phyloP scores from a whole-genome alignment of 2,888 invertebrate species.

The Protonemura montana region DNA sequence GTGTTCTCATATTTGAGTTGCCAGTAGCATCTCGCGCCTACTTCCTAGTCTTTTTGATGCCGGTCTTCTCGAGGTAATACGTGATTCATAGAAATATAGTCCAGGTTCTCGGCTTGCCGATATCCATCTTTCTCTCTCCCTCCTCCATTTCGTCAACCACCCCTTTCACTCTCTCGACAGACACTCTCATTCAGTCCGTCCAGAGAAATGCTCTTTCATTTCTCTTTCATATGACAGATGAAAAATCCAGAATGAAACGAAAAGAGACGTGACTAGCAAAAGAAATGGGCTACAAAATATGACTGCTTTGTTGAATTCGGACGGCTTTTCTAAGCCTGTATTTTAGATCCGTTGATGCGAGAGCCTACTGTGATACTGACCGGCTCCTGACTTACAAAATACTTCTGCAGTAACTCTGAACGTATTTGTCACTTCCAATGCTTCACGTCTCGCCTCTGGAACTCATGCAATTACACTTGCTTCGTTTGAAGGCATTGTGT shows the following conservation, averaged over 20 bases:
- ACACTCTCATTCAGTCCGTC: neutral
- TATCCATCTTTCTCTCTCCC: conserved; percentile 28
- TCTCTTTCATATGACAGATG: conserved; percentile 1
- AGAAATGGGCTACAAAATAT: neutral
- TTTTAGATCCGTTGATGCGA: neutral
- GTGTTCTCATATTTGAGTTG: neutral
- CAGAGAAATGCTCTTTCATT: neutral
- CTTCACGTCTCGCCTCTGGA: neutral
- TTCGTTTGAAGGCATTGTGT: neutral
- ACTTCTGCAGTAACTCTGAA: neutral
- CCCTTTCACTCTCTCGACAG: neutral
- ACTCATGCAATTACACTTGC: neutral
- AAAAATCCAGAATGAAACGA: neutral
- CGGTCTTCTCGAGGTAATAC: neutral
- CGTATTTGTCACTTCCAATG: neutral
- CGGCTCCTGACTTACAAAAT: neutral
- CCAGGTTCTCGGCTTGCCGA: neutral
- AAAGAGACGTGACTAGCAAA: neutral
- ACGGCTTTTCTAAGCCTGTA: neutral
- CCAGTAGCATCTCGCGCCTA: neutral
- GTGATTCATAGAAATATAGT: neutral
- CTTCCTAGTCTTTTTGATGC: neutral
- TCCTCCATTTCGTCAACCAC: conserved; percentile 25
- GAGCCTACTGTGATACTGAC: neutral
- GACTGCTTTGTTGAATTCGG: neutral